Evolutionary conservation across 1,140 invertebrate genomes (phyloP), one percentile per base, ranked within the genome.

Genomic region (Pissodes strobi): DNA sequence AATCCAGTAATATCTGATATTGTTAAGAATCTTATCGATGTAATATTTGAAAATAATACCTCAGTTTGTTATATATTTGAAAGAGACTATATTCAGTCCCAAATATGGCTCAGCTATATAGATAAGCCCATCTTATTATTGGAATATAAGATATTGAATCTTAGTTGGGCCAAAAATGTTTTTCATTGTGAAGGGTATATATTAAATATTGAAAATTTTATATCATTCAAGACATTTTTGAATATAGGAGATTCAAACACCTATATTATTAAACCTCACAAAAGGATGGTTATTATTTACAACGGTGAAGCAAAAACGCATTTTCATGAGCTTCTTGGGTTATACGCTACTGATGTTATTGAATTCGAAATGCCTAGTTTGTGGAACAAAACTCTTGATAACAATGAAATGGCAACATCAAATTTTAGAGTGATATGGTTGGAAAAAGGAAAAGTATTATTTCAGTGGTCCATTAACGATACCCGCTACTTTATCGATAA

Each of bases 341-440:
- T 58, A 27, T 58, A 41, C 21, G 55, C 37, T 10, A 21, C 45
- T 13, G 55, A 58, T 58, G 55, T 58, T 19, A 34, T 52, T 6
- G 49, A 34, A 13, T n/a, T 52, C 6, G 25, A 52, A 15, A 34
- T 52, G 9, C 3, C 10, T 46, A n/a, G n/a, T n/a, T n/a, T n/a
- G n/a, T 46, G 43, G 13, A 2, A 21, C 2, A 17, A 2, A 4
- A 18, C 6, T 18, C 6, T 46, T 5, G n/a, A 17, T 5, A 2
- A n/a, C n/a, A 13, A 39, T 13, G 38, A n/a, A 6, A 6, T n/a
- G 2, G n/a, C 4, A 2, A 6, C 2, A 21, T 3, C 9, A 46
- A 19, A 46, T 10, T 46, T 10, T 2, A 9, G 5, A 6, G 43
- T 46, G 4, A 18, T 4, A 17, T 46, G 10, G 4, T 21, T 46